Evolutionary conservation across 1,140 invertebrate species (phyloP), one percentile per base, ranked within the genome.

Genomic region (Heliconius hermathena): DNA sequence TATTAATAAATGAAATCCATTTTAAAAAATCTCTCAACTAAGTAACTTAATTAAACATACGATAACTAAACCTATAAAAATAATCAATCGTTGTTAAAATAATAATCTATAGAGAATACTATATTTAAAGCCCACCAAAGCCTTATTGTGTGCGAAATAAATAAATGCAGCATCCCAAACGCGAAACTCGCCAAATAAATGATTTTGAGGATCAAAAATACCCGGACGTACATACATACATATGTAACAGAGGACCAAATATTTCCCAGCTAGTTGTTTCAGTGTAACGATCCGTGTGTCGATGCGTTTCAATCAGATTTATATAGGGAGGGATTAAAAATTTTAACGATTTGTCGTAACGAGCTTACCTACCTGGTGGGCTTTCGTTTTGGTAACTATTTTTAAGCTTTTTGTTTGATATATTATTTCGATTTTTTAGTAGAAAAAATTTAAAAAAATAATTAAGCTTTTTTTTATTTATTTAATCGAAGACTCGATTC

Each of bases 341-440:
- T 87, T 87, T 89, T 89, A 90, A 90, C 87, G 87, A 90, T 85
- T 88, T 81, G 86, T 85, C 83, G 73, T 86, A 83, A 86, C 82
- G 83, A 71, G 70, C 60, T 71, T 77, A 71, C 79, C 83, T 85
- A 70, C 79, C 83, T 85, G 26, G 60, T 16, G 13, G 11, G 9
- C 60, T 66, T 29, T 66, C 26, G 9, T 57, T 57, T 57, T 22
- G 22, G 60, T 66, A 66, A 66, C 60, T 66, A 66, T 66, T 22
- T 66, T 66, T 66, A 66, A 66, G 60, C 60, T 66, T 66, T 66
- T 26, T 29, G 3, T n/a, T 66, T 57, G n/a, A n/a, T 57, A 57
- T 57, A 22, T 57, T 57, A 57, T 57, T 11, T 57, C 9, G 20
- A 0, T 57, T 52, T 57, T 22, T n/a, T 0, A 0, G 8, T 57